Percentiles rank a stretch among this genome's conserved stretches.
Evolutionary conservation across 37 sponge, comb jelly and placozoan genomes (phyloP).

Genomic region (Mnemiopsis leidyi): DNA sequence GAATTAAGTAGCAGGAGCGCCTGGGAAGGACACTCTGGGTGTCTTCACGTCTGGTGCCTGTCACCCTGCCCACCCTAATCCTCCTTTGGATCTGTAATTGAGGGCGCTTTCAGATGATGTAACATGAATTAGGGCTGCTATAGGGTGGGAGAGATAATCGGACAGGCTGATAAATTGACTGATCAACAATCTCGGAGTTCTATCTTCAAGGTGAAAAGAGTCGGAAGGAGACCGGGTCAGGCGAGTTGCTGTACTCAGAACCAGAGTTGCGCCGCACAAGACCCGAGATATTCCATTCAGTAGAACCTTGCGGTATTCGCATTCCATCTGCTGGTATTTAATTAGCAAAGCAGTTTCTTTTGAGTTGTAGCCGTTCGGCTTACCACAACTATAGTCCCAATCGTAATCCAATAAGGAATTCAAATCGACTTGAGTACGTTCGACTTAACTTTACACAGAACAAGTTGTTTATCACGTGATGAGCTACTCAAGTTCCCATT

Average conservation of each 20-base stretch:
- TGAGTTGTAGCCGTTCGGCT: neutral
- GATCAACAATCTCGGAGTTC: no score
- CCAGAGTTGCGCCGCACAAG: no score
- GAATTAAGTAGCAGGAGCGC: neutral
- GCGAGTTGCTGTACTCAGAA: neutral
- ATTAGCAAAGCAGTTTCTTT: neutral
- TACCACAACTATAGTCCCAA: neutral
- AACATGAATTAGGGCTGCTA: neutral
- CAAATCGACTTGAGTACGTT: neutral
- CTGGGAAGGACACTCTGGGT: neutral
- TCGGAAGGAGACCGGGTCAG: neutral
- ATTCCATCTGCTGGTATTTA: neutral
- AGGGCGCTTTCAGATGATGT: neutral
- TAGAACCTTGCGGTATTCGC: neutral
- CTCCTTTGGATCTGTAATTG: neutral
- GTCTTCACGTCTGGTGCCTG: neutral
- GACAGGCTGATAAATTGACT: no score
- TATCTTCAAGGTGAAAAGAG: no score
- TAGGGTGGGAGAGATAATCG: neutral
- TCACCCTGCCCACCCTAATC: neutral
- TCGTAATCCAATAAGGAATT: neutral
- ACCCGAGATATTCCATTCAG: neutral
- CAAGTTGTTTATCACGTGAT: neutral
- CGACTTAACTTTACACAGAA: neutral
- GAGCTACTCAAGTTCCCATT: neutral